A percentile compares a stretch with the other conserved stretches of the same genome.
Evolutionary conservation across 64 coral and sea anemone genomes (phyloP).

Genomic region (Cladopsammia gracilis): DNA sequence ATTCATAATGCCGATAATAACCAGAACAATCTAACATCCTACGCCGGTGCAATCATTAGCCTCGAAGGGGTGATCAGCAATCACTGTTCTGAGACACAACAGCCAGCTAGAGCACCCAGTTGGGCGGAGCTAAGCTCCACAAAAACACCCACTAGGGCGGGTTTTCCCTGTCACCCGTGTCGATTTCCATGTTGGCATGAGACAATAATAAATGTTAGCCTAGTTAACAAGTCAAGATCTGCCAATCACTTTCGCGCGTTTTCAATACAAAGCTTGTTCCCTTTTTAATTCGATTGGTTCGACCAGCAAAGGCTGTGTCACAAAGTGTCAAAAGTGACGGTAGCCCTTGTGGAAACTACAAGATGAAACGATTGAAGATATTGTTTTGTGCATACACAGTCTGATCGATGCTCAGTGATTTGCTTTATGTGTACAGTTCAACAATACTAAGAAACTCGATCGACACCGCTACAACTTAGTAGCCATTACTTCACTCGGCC

Average conservation of each 20-base stretch:
- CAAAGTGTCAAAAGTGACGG: constrained; percentile 98
- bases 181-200: constrained; percentile 94
- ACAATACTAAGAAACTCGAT: constrained; percentile 31
- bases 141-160: constrained; percentile 99
- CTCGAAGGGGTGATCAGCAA: constrained; percentile 72
- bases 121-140: constrained; percentile 92
- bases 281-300: constrained; percentile 99
- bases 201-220: constrained; percentile 99
- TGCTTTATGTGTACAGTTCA: constrained; percentile 34
- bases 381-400: constrained; percentile 60
- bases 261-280: constrained; percentile 99
- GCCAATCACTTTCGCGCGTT: constrained; percentile 94
- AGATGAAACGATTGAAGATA: constrained; percentile 99
- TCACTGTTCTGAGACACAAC: constrained; percentile 92
- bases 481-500: constrained; percentile 28
- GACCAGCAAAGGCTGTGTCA: constrained; percentile 82
- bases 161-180: constrained; percentile 95
- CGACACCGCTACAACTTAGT: constrained; percentile 34
- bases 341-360: constrained; percentile 89
- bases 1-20: constrained; percentile 89
- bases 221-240: constrained; percentile 98
- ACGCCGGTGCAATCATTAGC: constrained; percentile 87
- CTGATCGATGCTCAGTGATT: constrained; percentile 56
- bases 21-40: constrained; percentile 70
- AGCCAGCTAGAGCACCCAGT: constrained; percentile 80